Conservation (phyloP, 1,140 invertebrate species). For the Drosophila eugracilis region DNA sequence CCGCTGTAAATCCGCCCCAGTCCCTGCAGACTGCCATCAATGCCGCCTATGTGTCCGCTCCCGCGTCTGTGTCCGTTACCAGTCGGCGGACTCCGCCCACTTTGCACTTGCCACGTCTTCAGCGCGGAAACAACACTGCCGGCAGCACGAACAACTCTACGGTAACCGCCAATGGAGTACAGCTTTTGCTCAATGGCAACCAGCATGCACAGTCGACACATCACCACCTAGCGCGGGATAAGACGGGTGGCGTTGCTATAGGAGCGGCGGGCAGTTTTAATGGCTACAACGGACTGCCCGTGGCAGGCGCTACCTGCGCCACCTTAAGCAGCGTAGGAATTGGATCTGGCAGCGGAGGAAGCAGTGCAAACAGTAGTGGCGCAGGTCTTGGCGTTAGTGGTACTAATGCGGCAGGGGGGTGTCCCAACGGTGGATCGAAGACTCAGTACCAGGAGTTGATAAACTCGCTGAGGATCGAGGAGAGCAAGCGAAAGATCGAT, state of each 20-base stretch:
- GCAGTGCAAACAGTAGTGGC: slow-evolving; percentile 47
- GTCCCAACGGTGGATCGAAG: background rate
- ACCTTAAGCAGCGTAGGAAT: slow-evolving; percentile 29
- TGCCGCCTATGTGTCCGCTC: slow-evolving; percentile 17
- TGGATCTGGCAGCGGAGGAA: slow-evolving; percentile 26
- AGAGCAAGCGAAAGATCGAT: slow-evolving; percentile 76
- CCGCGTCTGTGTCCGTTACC: slow-evolving; percentile 10
- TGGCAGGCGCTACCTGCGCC: slow-evolving; percentile 19
- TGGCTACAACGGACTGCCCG: slow-evolving; percentile 62
- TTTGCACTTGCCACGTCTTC: slow-evolving; percentile 61
- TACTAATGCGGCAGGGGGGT: background rate
- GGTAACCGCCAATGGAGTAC: slow-evolving; percentile 37
- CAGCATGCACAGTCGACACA: slow-evolving; percentile 8
- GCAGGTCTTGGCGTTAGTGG: slow-evolving; percentile 3
- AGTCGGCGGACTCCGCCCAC: slow-evolving; percentile 51
- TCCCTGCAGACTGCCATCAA: slow-evolving; percentile 56
- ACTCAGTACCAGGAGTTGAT: slow-evolving; percentile 72
- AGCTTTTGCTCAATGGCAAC: slow-evolving; percentile 58
- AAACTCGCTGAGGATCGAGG: slow-evolving; percentile 74
- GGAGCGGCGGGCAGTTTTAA: slow-evolving; percentile 66
- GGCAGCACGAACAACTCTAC: slow-evolving; percentile 9
- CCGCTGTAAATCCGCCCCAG: slow-evolving; percentile 68
- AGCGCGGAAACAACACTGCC: slow-evolving; percentile 46
- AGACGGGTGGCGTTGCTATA: slow-evolving; percentile 40
- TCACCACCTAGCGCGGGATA: slow-evolving; percentile 18